These are phyloP conservation scores for Holacanthella duospinosa DNA, from an alignment of 2,888 invertebrate genomes.

Conservation along the genomic window DNA sequence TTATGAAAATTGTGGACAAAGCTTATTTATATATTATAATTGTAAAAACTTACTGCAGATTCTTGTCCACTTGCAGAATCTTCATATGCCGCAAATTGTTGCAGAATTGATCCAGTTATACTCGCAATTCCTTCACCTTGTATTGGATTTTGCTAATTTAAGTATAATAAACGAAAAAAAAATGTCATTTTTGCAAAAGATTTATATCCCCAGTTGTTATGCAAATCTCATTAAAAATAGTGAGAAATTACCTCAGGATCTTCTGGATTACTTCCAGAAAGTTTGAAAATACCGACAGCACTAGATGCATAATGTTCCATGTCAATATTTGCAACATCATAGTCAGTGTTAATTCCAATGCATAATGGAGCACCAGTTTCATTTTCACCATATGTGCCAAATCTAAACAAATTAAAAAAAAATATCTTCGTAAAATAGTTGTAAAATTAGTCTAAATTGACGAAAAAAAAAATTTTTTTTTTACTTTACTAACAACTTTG, in stretches of 20 bases:
- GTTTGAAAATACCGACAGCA: not conserved
- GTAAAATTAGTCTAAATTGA: not conserved
- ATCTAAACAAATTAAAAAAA: not conserved
- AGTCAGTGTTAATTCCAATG: constrained; percentile 2
- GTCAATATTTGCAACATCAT: not conserved
- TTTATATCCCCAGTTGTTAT: too few species aligned
- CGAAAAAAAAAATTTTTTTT: too few species aligned
- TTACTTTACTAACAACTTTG: too few species aligned
- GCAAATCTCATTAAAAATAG: too few species aligned
- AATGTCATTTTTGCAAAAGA: too few species aligned
- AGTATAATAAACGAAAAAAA: constrained; percentile 7
- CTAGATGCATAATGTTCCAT: too few species aligned
- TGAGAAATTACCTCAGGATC: not conserved
- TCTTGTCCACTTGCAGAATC: not conserved
- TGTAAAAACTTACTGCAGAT: not conserved
- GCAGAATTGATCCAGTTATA: constrained; percentile 69
- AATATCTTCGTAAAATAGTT: not conserved
- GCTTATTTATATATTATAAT: too few species aligned
- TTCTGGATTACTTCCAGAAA: not conserved
- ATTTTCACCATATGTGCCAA: not conserved
- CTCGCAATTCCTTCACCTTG: constrained; percentile 76
- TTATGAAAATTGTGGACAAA: too few species aligned
- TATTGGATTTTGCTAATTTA: too few species aligned
- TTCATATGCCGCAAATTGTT: constrained; percentile 50
- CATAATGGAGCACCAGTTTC: not conserved